Percentiles rank a stretch among this genome's conserved stretches.
Evolutionary conservation across 1,140 invertebrate species (phyloP).

Genomic region (Manduca sexta): DNA sequence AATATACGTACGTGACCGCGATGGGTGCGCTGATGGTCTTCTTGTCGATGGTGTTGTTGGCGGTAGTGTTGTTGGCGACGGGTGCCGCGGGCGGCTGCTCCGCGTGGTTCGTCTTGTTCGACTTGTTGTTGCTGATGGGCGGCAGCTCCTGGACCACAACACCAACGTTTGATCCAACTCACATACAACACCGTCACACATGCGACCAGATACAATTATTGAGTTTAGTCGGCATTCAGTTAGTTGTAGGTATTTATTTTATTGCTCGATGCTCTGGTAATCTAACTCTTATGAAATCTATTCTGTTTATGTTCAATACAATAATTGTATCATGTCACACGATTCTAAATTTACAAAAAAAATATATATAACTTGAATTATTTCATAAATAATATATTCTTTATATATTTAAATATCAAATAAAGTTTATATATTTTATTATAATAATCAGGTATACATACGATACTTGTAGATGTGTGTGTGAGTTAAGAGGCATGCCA

Average conservation of each 20-base stretch:
- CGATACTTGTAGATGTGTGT: slow-evolving; percentile 22
- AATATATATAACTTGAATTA: slow-evolving; percentile 6
- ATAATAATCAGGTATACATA: slow-evolving; percentile 15
- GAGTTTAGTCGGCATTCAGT: too few relatives aligned
- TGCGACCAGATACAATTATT: too few relatives aligned
- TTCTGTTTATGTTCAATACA: too few relatives aligned
- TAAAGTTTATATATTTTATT: neutral
- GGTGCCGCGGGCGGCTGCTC: slow-evolving; percentile 21
- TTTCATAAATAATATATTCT: slow-evolving; percentile 5
- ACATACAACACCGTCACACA: too few relatives aligned
- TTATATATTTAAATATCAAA: neutral
- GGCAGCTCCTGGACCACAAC: slow-evolving; percentile 44
- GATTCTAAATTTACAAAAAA: too few relatives aligned
- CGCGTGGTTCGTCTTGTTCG: slow-evolving; percentile 38
- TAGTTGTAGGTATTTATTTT: too few relatives aligned
- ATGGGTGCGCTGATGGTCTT: slow-evolving; percentile 62
- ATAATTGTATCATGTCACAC: too few relatives aligned
- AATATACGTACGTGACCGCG: slow-evolving; percentile 65
- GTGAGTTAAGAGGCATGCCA: slow-evolving; percentile 42
- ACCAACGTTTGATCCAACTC: neutral
- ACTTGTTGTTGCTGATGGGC: slow-evolving; percentile 71
- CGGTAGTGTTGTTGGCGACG: slow-evolving; percentile 35
- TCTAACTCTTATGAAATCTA: too few relatives aligned
- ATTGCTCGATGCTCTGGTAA: too few relatives aligned
- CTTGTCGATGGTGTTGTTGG: slow-evolving; percentile 64